These are phyloP conservation scores for Amphilophus citrinellus DNA, from an alignment of 2,113 vertebrate genomes.

Conservation along the genomic window DNA sequence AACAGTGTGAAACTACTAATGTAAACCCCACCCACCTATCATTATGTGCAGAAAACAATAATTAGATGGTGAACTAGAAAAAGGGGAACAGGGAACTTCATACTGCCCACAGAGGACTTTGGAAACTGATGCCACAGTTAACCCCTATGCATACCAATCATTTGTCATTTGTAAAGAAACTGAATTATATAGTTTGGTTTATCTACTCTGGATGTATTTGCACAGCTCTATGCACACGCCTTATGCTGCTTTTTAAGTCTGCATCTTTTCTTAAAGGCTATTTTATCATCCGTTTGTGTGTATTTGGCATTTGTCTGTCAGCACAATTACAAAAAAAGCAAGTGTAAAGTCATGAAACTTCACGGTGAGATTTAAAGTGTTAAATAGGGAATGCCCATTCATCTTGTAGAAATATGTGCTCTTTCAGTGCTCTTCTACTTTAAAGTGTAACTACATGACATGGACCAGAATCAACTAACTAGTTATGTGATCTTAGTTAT, in stretches of 20 bases:
- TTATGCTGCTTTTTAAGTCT: neutral
- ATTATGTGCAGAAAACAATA: neutral
- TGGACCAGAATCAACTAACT: neutral
- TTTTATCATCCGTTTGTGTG: neutral
- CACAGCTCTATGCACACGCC: neutral
- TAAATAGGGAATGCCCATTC: no score
- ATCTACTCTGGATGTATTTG: neutral
- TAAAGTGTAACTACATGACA: neutral
- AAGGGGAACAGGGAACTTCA: neutral
- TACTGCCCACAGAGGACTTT: neutral
- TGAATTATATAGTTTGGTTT: neutral
- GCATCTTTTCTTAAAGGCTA: neutral
- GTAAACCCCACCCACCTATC: neutral
- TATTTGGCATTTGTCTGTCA: neutral
- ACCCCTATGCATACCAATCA: neutral
- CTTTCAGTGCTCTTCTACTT: neutral
- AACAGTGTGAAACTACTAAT: neutral
- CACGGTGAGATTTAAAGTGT: neutral
- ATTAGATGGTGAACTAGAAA: neutral
- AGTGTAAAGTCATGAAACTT: neutral
- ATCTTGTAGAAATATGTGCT: no score
- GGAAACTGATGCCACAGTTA: neutral
- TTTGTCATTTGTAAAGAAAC: constrained; percentile 14
- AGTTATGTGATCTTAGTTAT: neutral
- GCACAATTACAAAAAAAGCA: neutral